phyloP scores from a whole-genome alignment of 1,140 invertebrate species.

The Heliothis virescens region DNA sequence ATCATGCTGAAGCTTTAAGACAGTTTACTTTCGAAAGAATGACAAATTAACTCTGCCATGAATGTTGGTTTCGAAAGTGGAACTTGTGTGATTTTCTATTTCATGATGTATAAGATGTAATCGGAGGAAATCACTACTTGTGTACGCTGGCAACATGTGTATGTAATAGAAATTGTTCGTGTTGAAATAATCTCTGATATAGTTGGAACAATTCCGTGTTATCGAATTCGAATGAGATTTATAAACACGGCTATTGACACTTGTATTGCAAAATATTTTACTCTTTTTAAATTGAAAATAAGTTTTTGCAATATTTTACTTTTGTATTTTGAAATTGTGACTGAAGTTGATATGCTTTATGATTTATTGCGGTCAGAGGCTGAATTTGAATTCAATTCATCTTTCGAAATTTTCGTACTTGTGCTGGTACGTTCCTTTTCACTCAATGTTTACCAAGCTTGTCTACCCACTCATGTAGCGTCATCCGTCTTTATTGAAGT shows the following conservation, averaged over 20 bases:
- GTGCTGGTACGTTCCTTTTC: no score
- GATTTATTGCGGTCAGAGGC: constrained; percentile 3
- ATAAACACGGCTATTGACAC: constrained; percentile 41
- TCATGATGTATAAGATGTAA: constrained; percentile 31
- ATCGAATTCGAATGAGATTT: constrained; percentile 34
- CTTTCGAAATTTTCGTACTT: background rate
- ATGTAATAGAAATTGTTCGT: constrained; percentile 31
- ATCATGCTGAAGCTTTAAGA: constrained; percentile 16
- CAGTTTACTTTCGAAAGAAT: constrained; percentile 36
- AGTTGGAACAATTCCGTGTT: constrained; percentile 33
- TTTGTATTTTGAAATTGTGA: constrained; percentile 31
- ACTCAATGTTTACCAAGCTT: background rate
- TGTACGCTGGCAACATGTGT: constrained; percentile 30
- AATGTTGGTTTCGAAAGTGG: background rate
- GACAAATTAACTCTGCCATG: background rate
- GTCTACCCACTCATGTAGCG: background rate
- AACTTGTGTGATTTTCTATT: constrained; percentile 34
- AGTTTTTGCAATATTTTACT: constrained; percentile 38
- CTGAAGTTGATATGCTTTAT: constrained; percentile 28
- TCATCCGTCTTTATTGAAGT: background rate
- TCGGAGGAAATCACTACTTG: constrained; percentile 20
- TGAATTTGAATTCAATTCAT: constrained; percentile 9
- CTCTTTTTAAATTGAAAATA: constrained; percentile 28
- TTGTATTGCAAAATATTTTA: constrained; percentile 29
- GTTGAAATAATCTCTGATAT: constrained; percentile 39